These are phyloP conservation scores for Lichenostomus cassidix DNA, from an alignment of 2,113 vertebrate species.

Conservation along the genomic window DNA sequence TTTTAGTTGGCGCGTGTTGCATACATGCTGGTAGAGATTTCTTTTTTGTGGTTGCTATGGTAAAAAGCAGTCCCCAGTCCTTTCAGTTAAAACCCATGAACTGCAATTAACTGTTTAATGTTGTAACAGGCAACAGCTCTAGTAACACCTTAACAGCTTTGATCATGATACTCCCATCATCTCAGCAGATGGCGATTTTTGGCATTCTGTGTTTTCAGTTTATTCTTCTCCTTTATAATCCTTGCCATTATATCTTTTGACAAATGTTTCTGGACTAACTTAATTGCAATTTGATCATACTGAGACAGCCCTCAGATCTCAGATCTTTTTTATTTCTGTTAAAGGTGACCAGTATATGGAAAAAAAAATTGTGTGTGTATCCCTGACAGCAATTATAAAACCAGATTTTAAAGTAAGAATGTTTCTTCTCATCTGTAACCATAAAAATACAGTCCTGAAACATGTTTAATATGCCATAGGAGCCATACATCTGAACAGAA, in stretches of 20 bases:
- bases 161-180: conserved; percentile 45
- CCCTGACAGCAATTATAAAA: background rate
- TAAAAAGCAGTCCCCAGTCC: conserved; percentile 50
- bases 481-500: background rate
- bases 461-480: background rate
- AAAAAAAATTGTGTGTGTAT: background rate
- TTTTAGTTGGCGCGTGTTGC: background rate
- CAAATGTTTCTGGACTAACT: conserved; percentile 25
- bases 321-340: background rate
- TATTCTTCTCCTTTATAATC: conserved; percentile 50
- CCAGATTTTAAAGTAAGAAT: background rate
- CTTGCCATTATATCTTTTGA: conserved; percentile 38
- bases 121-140: conserved; percentile 59
- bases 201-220: conserved; percentile 58
- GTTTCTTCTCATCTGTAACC: background rate
- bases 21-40: conserved; percentile 25
- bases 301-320: background rate
- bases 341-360: background rate
- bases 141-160: conserved; percentile 72
- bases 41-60: conserved; percentile 66
- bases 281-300: background rate
- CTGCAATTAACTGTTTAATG: conserved; percentile 67
- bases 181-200: conserved; percentile 67
- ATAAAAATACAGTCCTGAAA: background rate
- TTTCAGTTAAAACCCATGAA: conserved; percentile 55